A percentile compares a stretch with the other conserved stretches of the same genome.
Evolutionary conservation across 2,113 vertebrate genomes (phyloP).

Genomic region (Puffinus mauretanicus): DNA sequence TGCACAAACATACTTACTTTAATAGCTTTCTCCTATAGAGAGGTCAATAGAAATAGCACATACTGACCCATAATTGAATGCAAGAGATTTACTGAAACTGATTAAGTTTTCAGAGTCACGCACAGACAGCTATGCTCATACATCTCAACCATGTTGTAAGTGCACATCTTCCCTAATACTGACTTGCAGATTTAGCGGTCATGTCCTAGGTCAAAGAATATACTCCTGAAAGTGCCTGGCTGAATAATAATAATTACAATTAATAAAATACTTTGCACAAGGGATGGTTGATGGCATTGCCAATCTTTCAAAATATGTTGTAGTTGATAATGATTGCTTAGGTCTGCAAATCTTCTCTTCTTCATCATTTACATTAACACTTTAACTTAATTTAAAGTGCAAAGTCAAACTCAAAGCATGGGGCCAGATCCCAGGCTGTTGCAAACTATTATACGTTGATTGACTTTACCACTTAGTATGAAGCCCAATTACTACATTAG

Average conservation of each 20-base stretch:
- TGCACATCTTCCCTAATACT: slow-evolving; percentile 2
- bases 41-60: slow-evolving; percentile 25
- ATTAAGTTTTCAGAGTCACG: slow-evolving; percentile 56
- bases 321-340: neutral
- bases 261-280: slow-evolving; percentile 2
- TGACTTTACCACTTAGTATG: neutral
- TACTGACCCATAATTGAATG: slow-evolving; percentile 43
- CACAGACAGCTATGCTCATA: neutral
- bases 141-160: slow-evolving; percentile 35
- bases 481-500: neutral
- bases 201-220: slow-evolving; percentile 35
- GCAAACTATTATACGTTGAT: neutral
- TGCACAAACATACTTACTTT: neutral
- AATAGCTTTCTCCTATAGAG: slow-evolving; percentile 12
- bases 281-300: neutral
- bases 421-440: neutral
- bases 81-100: slow-evolving; percentile 37
- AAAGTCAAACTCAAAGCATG: neutral
- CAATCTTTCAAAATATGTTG: neutral
- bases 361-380: neutral
- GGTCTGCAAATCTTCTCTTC: neutral
- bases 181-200: slow-evolving; percentile 48
- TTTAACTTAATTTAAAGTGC: neutral
- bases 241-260: slow-evolving; percentile 25
- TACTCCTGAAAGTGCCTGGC: neutral